A percentile compares a stretch with the other conserved stretches of the same genome.
These are phyloP conservation scores for Rhagologus leucostigma DNA, from an alignment of 2,113 vertebrate genomes.

Conservation along the genomic window DNA sequence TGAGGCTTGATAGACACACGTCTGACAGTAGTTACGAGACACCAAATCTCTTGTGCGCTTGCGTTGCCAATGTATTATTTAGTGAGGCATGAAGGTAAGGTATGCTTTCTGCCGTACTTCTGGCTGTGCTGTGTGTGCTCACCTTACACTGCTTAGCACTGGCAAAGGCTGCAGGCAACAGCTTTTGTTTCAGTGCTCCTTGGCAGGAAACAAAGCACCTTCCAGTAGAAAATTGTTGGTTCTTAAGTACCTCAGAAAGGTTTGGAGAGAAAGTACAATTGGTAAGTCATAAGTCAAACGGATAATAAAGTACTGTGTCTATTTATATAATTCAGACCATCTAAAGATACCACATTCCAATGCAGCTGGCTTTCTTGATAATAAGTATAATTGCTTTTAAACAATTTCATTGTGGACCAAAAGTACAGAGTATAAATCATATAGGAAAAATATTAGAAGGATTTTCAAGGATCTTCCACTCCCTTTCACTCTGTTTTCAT, in stretches of 20 bases:
- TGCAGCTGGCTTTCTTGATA: neutral
- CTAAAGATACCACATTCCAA: neutral
- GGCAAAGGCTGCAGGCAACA: constrained; percentile 45
- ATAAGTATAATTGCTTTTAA: neutral
- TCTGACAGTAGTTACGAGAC: constrained; percentile 75
- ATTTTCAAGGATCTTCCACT: neutral
- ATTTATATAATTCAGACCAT: neutral
- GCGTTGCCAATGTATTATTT: constrained; percentile 91
- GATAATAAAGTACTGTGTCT: neutral
- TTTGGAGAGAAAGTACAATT: neutral
- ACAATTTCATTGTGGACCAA: neutral
- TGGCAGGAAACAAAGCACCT: constrained; percentile 32
- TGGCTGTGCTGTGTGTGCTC: constrained; percentile 56
- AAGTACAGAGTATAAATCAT: neutral
- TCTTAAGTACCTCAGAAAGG: neutral
- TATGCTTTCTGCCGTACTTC: constrained; percentile 49
- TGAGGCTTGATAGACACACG: constrained; percentile 71
- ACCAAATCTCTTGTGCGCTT: constrained; percentile 80
- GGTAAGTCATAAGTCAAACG: neutral
- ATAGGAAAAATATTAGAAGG: neutral
- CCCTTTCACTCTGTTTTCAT: neutral
- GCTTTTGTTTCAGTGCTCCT: constrained; percentile 71
- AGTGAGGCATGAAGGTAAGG: constrained; percentile 73
- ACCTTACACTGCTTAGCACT: constrained; percentile 72
- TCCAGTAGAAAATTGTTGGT: neutral